phyloP scores from a whole-genome alignment of 2,113 vertebrate species.

The Crypturellus undulatus region DNA sequence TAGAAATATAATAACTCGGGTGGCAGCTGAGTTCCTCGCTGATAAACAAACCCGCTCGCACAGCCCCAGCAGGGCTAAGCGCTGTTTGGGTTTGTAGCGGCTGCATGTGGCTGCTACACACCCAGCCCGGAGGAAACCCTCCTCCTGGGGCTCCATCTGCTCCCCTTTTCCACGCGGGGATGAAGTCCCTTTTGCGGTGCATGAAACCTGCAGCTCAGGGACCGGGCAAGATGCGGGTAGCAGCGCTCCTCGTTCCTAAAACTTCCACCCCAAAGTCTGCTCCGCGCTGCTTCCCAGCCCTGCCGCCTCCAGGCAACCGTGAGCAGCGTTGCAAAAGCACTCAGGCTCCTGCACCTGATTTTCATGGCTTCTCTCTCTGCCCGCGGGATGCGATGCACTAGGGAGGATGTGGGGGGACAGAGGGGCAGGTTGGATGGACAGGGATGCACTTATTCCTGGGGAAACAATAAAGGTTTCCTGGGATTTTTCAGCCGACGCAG shows the following conservation, averaged over 20 bases:
- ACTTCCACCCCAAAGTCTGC: background rate
- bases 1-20: slow-evolving; percentile 59
- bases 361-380: background rate
- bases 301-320: background rate
- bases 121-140: slow-evolving; percentile 49
- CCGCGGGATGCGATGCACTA: background rate
- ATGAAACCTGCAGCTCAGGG: background rate
- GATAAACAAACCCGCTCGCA: slow-evolving; percentile 67
- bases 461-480: background rate
- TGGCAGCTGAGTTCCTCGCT: slow-evolving; percentile 60
- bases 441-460: background rate
- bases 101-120: slow-evolving; percentile 19
- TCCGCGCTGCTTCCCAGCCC: background rate
- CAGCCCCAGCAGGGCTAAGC: slow-evolving; percentile 47
- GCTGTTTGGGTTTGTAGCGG: slow-evolving; percentile 47
- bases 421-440: background rate
- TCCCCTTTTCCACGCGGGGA: background rate
- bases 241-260: background rate
- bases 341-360: background rate
- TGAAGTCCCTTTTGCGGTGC: background rate
- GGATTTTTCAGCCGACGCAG: background rate
- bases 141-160: slow-evolving; percentile 28
- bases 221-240: background rate
- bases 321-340: background rate
- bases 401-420: background rate